Evolutionary conservation across 2,113 vertebrate species (phyloP), one percentile per base, ranked within the genome.

Genomic region (Anguilla japonica): DNA sequence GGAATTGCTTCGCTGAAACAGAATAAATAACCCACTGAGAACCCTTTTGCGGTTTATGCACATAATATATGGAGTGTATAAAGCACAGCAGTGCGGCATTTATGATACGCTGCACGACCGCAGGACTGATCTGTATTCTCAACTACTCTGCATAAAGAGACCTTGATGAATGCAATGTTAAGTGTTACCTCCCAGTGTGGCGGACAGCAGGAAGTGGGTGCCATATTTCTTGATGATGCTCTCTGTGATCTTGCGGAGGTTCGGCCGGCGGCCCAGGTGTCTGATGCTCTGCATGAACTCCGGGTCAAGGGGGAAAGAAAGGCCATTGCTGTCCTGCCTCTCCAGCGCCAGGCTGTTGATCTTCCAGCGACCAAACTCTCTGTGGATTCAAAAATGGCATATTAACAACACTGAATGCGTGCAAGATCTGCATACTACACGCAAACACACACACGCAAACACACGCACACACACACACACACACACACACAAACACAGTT

Each of bases 311-410:
- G 95, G 95, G 63, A 92, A 90, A 81, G 92, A 90, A 82, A 94
- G 89, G 81, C 92, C 94, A 0, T 93, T 89, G 87, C 90, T 91
- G 81, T 95, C 93, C 88, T 92, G 91, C 90, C 94, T 95, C 91
- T 96, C 95, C 87, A 94, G 92, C 18, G 94, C 95, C 91, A 96
- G 92, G 90, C 94, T 96, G 94, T 95, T 96, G 91, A 96, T 95
- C 92, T 96, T 96, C 96, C 96, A 96, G 94, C 96, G 95, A 85
- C 96, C 96, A 87, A 96, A 96, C 92, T 96, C 96, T 92, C 96
- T 96, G 88, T 16, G 46, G 87, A 83, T 85, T 56, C 53, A 85
- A 63, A 43, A 50, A n/a, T 26, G 57, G 40, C 8, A 39, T 50
- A 57, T 41, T 13, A 75, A 34, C 26, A 2, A 11, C 71, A n/a